Base-by-base conservation (phyloP, 2,113 vertebrate genomes). In the Pipa parva region DNA sequence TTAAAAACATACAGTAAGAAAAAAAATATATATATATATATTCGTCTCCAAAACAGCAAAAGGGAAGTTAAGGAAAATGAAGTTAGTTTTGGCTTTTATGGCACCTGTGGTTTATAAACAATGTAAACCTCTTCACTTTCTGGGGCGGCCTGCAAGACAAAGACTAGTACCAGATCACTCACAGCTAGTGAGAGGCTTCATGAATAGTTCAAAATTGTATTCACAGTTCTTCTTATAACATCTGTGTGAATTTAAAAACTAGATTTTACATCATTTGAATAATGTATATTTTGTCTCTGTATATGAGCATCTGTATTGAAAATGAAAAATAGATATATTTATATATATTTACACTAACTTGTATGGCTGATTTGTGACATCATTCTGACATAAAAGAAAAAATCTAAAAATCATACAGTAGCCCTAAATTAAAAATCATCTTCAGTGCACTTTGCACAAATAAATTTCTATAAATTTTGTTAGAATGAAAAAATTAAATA, bases 51-150 rank as follows among this genome's bases (percentile, higher is more conserved):
- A 80, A 84, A 83, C 75, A 62, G 80, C 81, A 81, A 78, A 65
- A 63, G 80, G 84, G 80, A 79, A 82, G 81, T 83, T 78, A 78
- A 80, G 81, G 31, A 76, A 78, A 87, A 75, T 82, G 72, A 81
- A 80, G 83, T 80, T 80, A 74, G 84, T 78, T 81, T 81, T 84
- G 89, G 84, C 79, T 88, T 84, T 88, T 93, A 97, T 98, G 96
- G 96, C 95, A 99, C 96, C 91, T 90, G 91, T 92, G 96, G 96
- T 94, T 91, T 94, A 90, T 89, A 93, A 92, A 93, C 86, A 93
- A 90, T 90, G 91, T 86, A 88, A 88, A 81, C 48, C 45, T 59
- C 50, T 60, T 42, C 25, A 57, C 64, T 29, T 21, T 25, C 46
- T 42, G 18, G 5, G 21, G 51, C 3, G 45, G 64, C 24, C 24